Conservation (phyloP, 2,113 vertebrate species). For the Daubentonia madagascariensis region DNA sequence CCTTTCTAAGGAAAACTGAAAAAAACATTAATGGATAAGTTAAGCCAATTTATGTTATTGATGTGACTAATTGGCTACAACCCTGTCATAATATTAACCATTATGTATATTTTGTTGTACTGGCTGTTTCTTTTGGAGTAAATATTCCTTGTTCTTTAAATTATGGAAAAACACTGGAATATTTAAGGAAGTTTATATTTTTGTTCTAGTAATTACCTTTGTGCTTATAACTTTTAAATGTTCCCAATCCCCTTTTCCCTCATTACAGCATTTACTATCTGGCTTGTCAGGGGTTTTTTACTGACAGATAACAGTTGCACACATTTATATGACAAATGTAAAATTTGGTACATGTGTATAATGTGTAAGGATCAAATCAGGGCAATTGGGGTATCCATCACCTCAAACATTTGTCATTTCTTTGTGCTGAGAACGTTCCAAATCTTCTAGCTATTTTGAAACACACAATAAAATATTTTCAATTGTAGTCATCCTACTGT, state of each 20-base stretch:
- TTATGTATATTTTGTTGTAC: background rate
- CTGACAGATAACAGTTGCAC: background rate
- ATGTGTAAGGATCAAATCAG: background rate
- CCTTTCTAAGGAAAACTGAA: background rate
- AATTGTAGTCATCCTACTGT: background rate
- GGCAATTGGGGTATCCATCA: background rate
- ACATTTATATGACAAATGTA: background rate
- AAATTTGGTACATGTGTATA: background rate
- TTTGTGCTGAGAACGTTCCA: background rate
- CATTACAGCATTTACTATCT: background rate
- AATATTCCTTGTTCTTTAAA: background rate
- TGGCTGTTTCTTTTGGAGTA: background rate
- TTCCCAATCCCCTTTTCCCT: background rate
- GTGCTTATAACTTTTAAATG: background rate
- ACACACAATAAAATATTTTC: background rate
- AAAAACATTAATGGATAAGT: background rate
- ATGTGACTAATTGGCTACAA: background rate
- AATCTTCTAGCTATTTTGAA: background rate
- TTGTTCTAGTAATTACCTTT: background rate
- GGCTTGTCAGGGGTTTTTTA: background rate
- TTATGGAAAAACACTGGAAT: background rate
- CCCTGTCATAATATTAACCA: too few species aligned
- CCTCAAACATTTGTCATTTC: background rate
- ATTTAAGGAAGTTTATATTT: background rate
- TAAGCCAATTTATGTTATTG: background rate